Conservation (phyloP, 2,797 vertebrate species). For the Ptychadena robeensis region DNA sequence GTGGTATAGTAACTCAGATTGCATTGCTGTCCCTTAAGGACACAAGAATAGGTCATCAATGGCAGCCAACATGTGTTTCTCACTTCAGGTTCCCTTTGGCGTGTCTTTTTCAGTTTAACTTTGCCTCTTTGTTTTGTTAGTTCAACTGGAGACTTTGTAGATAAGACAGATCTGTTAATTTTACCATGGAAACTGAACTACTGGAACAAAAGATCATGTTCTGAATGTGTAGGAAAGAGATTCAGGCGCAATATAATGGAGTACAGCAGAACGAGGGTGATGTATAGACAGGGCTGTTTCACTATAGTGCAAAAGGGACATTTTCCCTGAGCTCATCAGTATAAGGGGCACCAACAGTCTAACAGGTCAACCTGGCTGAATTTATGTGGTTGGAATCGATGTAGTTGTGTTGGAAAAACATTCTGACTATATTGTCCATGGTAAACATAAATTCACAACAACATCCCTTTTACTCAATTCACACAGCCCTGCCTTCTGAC, state of each 20-base stretch:
- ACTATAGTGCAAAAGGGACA: neutral
- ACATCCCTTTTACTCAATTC: too few relatives aligned
- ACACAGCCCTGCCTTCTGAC: too few relatives aligned
- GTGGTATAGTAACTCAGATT: too few relatives aligned
- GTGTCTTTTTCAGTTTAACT: conserved; percentile 15
- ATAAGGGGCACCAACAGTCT: neutral
- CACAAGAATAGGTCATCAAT: neutral
- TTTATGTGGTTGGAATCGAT: too few relatives aligned
- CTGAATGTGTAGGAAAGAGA: conserved; percentile 19
- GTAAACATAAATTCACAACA: too few relatives aligned
- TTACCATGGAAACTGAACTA: conserved; percentile 47
- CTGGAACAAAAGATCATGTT: conserved; percentile 46
- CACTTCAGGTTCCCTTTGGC: neutral
- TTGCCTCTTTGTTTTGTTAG: conserved; percentile 10
- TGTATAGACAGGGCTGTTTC: neutral
- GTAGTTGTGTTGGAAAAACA: too few relatives aligned
- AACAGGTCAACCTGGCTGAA: too few relatives aligned
- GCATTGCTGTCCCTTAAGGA: too few relatives aligned
- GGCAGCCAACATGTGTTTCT: neutral
- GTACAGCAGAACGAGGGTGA: neutral
- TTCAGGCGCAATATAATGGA: conserved; percentile 13
- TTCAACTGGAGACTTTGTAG: conserved; percentile 27
- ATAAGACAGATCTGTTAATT: conserved; percentile 24
- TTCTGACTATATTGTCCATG: too few relatives aligned
- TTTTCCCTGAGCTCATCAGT: neutral